Base-by-base conservation (phyloP, 1,140 invertebrate species). In the Propsilocerus akamusi region DNA sequence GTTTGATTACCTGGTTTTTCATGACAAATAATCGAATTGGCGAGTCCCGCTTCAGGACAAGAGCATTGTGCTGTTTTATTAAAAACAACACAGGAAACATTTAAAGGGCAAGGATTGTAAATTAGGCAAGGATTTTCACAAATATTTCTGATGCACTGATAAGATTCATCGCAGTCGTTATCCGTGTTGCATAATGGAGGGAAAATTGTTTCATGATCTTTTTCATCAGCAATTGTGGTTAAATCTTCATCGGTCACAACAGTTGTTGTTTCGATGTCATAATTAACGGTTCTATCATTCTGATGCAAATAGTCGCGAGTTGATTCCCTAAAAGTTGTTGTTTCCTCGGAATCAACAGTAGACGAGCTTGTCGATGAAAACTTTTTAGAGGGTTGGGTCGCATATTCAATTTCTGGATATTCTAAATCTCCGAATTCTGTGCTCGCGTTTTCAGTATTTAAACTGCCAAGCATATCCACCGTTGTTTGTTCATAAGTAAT, bases 1-100 rank as follows among this genome's bases (percentile, higher is more conserved):
- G 24, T 47, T n/a, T 47, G 23, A 25, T 48, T 48, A 48, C 47
- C 47, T 48, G 47, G n/a, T 26, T 48, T 14, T 26, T 25, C 12
- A 26, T 8, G 34, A 41, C 17, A 41, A 41, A 2, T 41, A 17
- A 41, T 20, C 10, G 5, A 5, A 17, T 7, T 41, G 17, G 34
- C 34, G 14, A 14, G 25, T 20, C 12, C 25, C 10, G 26, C 2
- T 5, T 23, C 25, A 26, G 25, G 8, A 23, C 47, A 48, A 20
- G 20, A 28, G 24, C 47, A 48, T 8, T 8, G 12, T n/a, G 17
- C 10, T 26, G 25, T 14, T 10, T 48, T 25, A 12, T 48, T 26
- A 14, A 17, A 12, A 20, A 7, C 17, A 4, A 26, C 10, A 17
- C 25, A 47, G 2, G 46, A 12, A 8, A 47, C 22, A 47, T 47